phyloP scores from a whole-genome alignment of 1,140 invertebrate genomes.

The Drosophila willistoni region DNA sequence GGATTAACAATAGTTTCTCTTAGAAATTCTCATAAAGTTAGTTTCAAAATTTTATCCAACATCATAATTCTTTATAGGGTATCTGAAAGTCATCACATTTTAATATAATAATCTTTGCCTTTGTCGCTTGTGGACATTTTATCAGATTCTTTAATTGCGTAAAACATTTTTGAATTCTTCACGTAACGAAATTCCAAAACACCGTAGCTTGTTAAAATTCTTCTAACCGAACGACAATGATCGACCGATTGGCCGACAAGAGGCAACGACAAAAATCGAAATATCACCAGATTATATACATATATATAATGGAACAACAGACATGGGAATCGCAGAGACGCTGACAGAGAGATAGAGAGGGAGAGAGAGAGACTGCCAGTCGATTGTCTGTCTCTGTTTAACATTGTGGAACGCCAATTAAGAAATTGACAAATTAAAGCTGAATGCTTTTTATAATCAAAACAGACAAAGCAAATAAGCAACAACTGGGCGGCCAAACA shows the following conservation, averaged over 20 bases:
- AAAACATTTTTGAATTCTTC: conserved; percentile 82
- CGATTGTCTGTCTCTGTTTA: neutral
- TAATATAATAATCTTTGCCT: conserved; percentile 5
- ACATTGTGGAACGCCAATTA: conserved; percentile 77
- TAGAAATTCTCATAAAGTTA: no score
- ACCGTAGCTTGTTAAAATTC: conserved; percentile 81
- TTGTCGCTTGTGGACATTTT: conserved; percentile 74
- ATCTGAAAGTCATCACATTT: neutral
- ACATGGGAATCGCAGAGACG: neutral
- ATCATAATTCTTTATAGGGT: neutral
- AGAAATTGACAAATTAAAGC: conserved; percentile 82
- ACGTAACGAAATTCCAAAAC: conserved; percentile 80
- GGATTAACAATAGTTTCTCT: no score
- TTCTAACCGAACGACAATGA: conserved; percentile 70
- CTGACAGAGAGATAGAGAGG: conserved; percentile 11
- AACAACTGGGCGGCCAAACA: conserved; percentile 38
- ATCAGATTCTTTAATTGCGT: conserved; percentile 82
- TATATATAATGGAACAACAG: conserved; percentile 21
- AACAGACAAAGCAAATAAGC: conserved; percentile 81
- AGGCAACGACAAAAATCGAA: conserved; percentile 23
- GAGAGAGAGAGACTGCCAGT: conserved; percentile 27
- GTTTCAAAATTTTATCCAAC: no score
- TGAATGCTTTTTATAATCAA: conserved; percentile 81
- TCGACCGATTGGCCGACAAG: conserved; percentile 4
- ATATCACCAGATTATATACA: conserved; percentile 9